phyloP scores from a whole-genome alignment of 2,797 vertebrate species.

The Gymnoscopelus microlampas region DNA sequence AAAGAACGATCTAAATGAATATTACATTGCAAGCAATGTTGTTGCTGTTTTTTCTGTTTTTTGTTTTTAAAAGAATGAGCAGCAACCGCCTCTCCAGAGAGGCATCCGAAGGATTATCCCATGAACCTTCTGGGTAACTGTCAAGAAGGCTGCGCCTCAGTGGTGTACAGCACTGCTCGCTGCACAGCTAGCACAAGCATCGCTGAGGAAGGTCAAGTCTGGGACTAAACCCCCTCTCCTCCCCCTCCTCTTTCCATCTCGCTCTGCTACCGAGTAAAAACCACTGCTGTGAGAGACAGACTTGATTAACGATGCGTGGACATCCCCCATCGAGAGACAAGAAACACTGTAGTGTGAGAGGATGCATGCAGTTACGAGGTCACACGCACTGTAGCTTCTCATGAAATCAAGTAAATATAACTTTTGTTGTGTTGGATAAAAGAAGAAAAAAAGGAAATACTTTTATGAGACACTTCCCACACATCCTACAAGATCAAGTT shows the following conservation, averaged over 20 bases:
- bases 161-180: conserved; percentile 33
- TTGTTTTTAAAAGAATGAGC: conserved; percentile 54
- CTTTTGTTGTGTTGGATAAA: conserved; percentile 35
- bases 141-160: conserved; percentile 42
- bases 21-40: conserved; percentile 64
- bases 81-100: conserved; percentile 40
- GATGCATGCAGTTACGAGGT: conserved; percentile 63
- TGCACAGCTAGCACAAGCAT: conserved; percentile 47
- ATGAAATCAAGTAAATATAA: conserved; percentile 57
- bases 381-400: conserved; percentile 47
- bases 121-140: conserved; percentile 49
- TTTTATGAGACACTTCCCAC: conserved; percentile 22
- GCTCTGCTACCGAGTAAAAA: conserved; percentile 51
- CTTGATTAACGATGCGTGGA: conserved; percentile 78
- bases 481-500: conserved; percentile 31
- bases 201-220: conserved; percentile 70
- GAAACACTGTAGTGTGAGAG: conserved; percentile 59
- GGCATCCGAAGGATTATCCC: conserved; percentile 53
- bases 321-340: conserved; percentile 68
- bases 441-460: not conserved
- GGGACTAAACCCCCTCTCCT: conserved; percentile 46
- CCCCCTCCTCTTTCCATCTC: conserved; percentile 41
- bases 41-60: not conserved
- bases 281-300: conserved; percentile 72
- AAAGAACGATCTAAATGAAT: conserved; percentile 59